A percentile compares a stretch with the other conserved stretches of the same genome.
Evolutionary conservation across 2,797 vertebrate genomes (phyloP).

Genomic region (Platalea minor): DNA sequence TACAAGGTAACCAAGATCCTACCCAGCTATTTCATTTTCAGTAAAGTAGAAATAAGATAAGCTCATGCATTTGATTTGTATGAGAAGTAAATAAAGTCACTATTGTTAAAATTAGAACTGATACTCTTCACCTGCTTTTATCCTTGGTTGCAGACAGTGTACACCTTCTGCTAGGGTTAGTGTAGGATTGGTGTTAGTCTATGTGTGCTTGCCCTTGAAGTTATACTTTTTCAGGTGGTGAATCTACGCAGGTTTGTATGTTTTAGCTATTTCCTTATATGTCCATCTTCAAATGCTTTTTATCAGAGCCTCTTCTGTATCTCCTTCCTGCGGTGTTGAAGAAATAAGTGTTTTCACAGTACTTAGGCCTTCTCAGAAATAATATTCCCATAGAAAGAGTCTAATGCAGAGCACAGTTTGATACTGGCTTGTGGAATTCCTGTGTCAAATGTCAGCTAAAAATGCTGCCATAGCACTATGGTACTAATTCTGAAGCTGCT

Average conservation of each 20-base stretch:
- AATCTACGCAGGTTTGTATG: neutral
- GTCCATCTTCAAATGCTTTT: neutral
- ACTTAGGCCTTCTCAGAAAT: neutral
- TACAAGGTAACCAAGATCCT: slow-evolving; percentile 82
- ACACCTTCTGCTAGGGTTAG: neutral
- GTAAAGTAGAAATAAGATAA: neutral
- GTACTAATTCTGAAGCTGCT: neutral
- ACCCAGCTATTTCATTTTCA: neutral
- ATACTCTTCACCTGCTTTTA: neutral
- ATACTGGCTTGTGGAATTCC: neutral
- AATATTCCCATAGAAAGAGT: neutral
- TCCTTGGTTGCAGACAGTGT: neutral
- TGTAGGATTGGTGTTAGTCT: accelerated
- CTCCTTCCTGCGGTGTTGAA: neutral
- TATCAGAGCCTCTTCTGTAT: neutral
- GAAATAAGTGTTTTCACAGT: neutral
- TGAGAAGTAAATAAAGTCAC: neutral
- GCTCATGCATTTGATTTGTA: neutral
- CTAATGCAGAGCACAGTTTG: neutral
- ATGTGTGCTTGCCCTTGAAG: neutral
- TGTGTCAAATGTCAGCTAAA: neutral
- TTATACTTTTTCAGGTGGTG: neutral
- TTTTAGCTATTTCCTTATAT: neutral
- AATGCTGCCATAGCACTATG: neutral
- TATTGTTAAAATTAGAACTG: neutral